A percentile compares a stretch with the other conserved stretches of the same genome.
Evolutionary conservation across 2,888 invertebrate genomes (phyloP).

Genomic region (Tyria jacobaeae): DNA sequence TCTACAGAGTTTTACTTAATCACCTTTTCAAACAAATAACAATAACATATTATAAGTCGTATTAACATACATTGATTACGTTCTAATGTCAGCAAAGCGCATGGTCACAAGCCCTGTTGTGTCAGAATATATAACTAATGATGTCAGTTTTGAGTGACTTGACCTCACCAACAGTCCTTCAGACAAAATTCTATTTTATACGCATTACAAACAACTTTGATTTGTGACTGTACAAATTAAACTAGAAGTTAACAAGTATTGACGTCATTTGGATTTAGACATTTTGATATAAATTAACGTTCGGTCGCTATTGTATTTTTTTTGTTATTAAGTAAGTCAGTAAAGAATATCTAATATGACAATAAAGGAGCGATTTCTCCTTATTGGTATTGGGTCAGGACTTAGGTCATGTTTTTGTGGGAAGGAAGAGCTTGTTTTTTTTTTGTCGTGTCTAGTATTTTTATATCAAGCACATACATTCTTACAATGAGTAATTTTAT

Average conservation of each 20-base stretch:
- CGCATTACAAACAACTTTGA: background rate
- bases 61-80: constrained; percentile 17
- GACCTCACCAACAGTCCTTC: background rate
- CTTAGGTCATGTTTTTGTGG: too few species aligned
- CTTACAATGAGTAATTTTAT: too few species aligned
- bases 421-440: background rate
- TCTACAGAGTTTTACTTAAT: background rate
- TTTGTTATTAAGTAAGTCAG: too few species aligned
- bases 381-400: background rate
- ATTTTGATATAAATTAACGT: background rate
- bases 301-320: background rate
- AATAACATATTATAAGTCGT: constrained; percentile 2
- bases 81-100: constrained; percentile 7
- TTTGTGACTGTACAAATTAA: background rate
- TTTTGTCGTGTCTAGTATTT: background rate
- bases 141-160: background rate
- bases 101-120: constrained; percentile 5
- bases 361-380: background rate
- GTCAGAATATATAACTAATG: constrained; percentile 8
- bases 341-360: too few species aligned
- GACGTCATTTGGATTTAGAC: background rate
- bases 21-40: constrained; percentile 1
- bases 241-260: background rate
- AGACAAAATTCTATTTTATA: background rate
- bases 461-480: too few species aligned